Conservation (phyloP, 1,140 invertebrate species). For the Caenorhabditis latens region DNA sequence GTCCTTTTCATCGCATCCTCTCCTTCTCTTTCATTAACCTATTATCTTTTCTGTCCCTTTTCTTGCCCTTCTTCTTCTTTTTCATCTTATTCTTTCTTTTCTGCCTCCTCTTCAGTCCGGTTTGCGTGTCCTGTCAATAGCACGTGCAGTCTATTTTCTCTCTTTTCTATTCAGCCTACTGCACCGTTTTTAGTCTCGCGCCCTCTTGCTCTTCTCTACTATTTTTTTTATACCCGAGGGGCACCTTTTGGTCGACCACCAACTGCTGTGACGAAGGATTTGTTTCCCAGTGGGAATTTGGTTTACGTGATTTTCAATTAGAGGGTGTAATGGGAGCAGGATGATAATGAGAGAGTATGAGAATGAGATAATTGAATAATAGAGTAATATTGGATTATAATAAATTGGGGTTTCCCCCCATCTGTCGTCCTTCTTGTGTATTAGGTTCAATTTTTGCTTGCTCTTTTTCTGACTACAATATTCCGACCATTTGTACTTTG, state of each 20-base stretch:
- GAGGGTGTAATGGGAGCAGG: background rate
- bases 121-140: conserved; percentile 51
- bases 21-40: conserved; percentile 21
- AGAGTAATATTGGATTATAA: too few relatives aligned
- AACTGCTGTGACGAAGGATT: conserved; percentile 35
- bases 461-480: too few relatives aligned
- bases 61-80: conserved; percentile 23
- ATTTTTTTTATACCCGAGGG: background rate
- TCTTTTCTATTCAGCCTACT: conserved; percentile 7
- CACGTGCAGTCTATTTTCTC: conserved; percentile 54
- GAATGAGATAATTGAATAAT: too few relatives aligned
- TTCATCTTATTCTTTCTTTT: background rate
- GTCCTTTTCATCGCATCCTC: background rate
- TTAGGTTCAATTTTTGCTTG: too few relatives aligned
- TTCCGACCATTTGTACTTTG: too few relatives aligned
- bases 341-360: background rate
- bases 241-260: conserved; percentile 36
- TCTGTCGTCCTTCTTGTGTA: too few relatives aligned
- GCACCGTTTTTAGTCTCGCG: background rate
- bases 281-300: background rate
- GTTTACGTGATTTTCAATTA: conserved; percentile 14
- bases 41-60: conserved; percentile 5
- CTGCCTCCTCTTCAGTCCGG: conserved; percentile 8
- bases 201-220: background rate
- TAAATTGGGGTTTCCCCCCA: too few relatives aligned